Base-by-base conservation (phyloP, 1,140 invertebrate genomes). In the Melipona quadrifasciata region DNA sequence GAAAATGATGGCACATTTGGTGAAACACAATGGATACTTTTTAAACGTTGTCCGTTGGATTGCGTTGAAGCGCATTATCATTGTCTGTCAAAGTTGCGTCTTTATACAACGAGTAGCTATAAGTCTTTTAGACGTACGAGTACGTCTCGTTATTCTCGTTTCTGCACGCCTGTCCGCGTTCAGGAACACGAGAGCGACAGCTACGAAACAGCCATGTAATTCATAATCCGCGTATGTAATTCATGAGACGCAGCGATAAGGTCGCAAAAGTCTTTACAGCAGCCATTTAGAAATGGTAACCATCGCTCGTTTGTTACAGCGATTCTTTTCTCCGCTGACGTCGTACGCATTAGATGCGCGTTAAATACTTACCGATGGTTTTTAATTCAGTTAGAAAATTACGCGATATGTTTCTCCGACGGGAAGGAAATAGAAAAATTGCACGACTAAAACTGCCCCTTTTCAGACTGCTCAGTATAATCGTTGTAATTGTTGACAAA, bases 131-230 rank as follows among this genome's bases (percentile, higher is more conserved):
- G 11, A 51, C 47, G 31, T 51, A 64, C 31, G 53, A 67, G 16
- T 51, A 51, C 21, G 61, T 17, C 58, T 51, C n/a, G 75, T 19
- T 67, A 67, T 79, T 79, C 76, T n/a, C 64, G 21, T 68, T 67
- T 67, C 76, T 34, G 64, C 64, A 68, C 64, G 76, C 31, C 68
- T 68, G 76, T 68, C 61, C 11, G 24, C 24, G 64, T 39, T 79
- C 55, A 11, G 10, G 12, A 11, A 21, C 51, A 51, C 21, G 27
- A 27, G 53, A 27, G 76, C 64, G 64, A 79, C 61, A 24, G 58
- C 39, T 31, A 65, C 58, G 61, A 64, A 65, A 47, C 67, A 31
- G 27, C 27, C 64, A 27, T 79, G 64, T 79, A 79, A 79, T 79
- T 79, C 51, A 53, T 53, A 68, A 53, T 55, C 64, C 4, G 27